Percentiles rank a stretch among this genome's conserved stretches.
Conservation (phyloP, 2,797 vertebrate species). For the Alauda arvensis region DNA sequence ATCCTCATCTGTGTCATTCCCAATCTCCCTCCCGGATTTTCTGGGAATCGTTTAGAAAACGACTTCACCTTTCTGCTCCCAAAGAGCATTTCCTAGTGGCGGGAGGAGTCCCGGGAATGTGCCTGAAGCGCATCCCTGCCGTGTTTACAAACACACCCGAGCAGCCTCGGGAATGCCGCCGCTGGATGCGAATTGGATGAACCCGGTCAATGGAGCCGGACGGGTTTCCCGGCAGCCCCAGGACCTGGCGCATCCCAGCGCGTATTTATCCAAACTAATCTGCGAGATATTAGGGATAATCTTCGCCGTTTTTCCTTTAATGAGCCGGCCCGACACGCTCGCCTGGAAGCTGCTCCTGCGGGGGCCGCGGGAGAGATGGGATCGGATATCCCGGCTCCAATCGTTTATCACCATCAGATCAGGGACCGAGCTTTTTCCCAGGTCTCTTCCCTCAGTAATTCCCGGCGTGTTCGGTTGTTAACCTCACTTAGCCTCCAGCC, state of each 20-base stretch:
- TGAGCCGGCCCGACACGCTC: not conserved
- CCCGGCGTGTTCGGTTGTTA: constrained; percentile 51
- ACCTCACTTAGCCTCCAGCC: constrained; percentile 67
- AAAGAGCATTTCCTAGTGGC: not conserved
- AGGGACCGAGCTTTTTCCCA: constrained; percentile 4
- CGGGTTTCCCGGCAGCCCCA: not conserved
- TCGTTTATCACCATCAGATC: constrained; percentile 65
- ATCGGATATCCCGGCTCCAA: constrained; percentile 47
- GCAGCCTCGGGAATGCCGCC: not conserved
- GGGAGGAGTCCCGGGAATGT: not conserved
- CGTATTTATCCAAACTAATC: constrained; percentile 46
- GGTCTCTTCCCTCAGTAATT: constrained; percentile 32
- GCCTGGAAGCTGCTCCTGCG: constrained; percentile 30
- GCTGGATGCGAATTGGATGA: not conserved
- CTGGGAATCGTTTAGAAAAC: not conserved
- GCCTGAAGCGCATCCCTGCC: not conserved
- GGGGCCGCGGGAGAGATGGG: constrained; percentile 39
- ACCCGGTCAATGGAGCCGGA: not conserved
- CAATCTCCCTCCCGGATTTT: not conserved
- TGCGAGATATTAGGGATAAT: constrained; percentile 37
- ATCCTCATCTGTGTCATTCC: accelerated
- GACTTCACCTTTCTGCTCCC: not conserved
- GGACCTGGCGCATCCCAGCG: not conserved
- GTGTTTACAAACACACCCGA: constrained; percentile 18
- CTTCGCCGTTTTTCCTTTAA: constrained; percentile 30